These are phyloP conservation scores for Aphelocoma coerulescens DNA, from an alignment of 2,113 vertebrate species.

Conservation along the genomic window DNA sequence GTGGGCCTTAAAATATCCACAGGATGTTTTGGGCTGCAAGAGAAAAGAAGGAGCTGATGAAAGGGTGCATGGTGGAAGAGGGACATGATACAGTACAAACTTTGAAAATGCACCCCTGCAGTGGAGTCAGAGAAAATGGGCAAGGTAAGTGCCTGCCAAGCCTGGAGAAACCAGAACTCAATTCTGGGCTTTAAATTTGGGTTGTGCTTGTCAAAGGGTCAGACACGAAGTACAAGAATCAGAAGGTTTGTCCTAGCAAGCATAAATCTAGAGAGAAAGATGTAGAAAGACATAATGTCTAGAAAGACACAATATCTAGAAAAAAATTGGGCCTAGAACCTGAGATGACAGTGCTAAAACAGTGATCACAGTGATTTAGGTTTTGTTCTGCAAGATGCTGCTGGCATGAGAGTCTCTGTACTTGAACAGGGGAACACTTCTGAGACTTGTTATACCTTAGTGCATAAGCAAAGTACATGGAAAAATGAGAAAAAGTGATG, in stretches of 20 bases:
- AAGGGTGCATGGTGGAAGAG: background rate
- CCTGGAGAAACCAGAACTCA: background rate
- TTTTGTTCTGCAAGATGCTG: background rate
- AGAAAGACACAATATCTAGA: background rate
- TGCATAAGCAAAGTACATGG: background rate
- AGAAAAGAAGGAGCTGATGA: background rate
- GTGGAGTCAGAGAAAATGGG: background rate
- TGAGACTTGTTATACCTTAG: background rate
- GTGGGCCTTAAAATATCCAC: background rate
- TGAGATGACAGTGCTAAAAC: background rate
- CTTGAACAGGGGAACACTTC: background rate
- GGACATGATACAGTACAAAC: background rate
- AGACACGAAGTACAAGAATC: background rate
- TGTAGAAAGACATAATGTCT: background rate
- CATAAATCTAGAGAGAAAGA: background rate
- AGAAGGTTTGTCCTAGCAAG: background rate
- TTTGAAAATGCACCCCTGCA: background rate
- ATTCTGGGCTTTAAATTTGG: background rate
- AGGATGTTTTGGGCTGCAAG: background rate
- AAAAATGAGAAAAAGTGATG: background rate
- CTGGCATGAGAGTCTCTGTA: background rate
- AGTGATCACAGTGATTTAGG: background rate
- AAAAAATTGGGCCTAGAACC: background rate
- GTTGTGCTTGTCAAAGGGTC: background rate
- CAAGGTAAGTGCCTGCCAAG: background rate